Percentiles rank a stretch among this genome's conserved stretches.
Evolutionary conservation across 2,888 invertebrate species (phyloP).

Genomic region (Caenorhabditis sp.): DNA sequence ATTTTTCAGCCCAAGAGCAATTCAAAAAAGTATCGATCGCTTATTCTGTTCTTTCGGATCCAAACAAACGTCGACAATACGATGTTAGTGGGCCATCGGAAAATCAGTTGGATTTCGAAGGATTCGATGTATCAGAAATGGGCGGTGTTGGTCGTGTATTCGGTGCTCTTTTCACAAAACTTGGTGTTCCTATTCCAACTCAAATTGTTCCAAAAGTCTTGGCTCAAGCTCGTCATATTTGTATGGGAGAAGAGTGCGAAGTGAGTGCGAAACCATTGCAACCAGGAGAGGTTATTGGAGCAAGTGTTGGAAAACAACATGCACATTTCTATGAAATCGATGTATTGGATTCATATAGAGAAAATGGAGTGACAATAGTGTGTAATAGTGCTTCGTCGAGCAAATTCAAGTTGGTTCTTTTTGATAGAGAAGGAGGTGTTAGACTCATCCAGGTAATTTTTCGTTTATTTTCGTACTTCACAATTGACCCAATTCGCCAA

Average conservation of each 20-base stretch:
- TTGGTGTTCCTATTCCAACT: conserved; percentile 71
- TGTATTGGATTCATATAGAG: conserved; percentile 50
- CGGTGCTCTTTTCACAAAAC: conserved; percentile 70
- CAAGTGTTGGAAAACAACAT: conserved; percentile 65
- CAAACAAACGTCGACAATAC: conserved; percentile 71
- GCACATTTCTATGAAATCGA: conserved; percentile 65
- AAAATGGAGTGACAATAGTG: conserved; percentile 67
- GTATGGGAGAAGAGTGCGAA: conserved; percentile 49
- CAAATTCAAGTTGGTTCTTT: conserved; percentile 71
- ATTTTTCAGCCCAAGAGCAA: conserved; percentile 64
- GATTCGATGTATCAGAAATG: conserved; percentile 70
- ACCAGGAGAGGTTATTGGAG: conserved; percentile 57
- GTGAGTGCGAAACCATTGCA: conserved; percentile 41
- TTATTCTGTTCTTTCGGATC: conserved; percentile 70
- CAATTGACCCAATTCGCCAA: too few species aligned
- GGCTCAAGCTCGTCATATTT: conserved; percentile 64
- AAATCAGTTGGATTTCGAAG: conserved; percentile 67
- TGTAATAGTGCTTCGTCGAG: conserved; percentile 66
- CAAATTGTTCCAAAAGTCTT: conserved; percentile 70
- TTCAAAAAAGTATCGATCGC: conserved; percentile 71
- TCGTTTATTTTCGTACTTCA: too few species aligned
- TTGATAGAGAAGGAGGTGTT: conserved; percentile 71
- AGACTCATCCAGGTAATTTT: conserved; percentile 64
- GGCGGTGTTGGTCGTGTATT: conserved; percentile 71
- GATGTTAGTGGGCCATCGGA: conserved; percentile 69